phyloP scores from a whole-genome alignment of 2,797 vertebrate genomes.

The Trachops cirrhosus region DNA sequence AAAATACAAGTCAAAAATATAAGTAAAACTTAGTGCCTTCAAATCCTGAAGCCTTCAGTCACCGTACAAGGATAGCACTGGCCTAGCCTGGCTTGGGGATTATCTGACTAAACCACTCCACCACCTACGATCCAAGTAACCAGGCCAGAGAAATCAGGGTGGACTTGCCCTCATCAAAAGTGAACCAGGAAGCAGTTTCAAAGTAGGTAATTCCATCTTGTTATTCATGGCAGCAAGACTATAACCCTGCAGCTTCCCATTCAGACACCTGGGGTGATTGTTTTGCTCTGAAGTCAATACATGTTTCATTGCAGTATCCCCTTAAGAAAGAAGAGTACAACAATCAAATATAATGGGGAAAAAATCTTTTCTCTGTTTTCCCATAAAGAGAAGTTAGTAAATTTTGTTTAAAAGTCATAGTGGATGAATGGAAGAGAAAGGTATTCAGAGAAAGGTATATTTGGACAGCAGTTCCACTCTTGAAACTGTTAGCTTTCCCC shows the following conservation, averaged over 20 bases:
- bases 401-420: slow-evolving; percentile 25
- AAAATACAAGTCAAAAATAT: not conserved
- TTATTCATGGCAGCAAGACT: not conserved
- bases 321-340: slow-evolving; percentile 43
- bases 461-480: slow-evolving; percentile 1
- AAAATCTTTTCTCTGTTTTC: slow-evolving; percentile 39
- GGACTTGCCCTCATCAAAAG: not conserved
- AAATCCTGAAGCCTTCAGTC: not conserved
- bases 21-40: not conserved
- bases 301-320: not conserved
- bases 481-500: not conserved
- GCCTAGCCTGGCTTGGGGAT: not conserved
- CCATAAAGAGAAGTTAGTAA: slow-evolving; percentile 8
- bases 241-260: not conserved
- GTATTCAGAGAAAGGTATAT: not conserved
- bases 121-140: not conserved
- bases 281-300: slow-evolving; percentile 15
- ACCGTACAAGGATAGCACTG: too few species aligned
- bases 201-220: not conserved
- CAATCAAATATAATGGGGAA: slow-evolving; percentile 1
- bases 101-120: not conserved
- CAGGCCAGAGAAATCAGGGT: not conserved
- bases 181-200: not conserved
- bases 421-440: not conserved
- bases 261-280: not conserved